Percentiles rank a stretch among this genome's conserved stretches.
These are phyloP conservation scores for Buphagus erythrorhynchus DNA, from an alignment of 2,797 vertebrate species.

Conservation along the genomic window DNA sequence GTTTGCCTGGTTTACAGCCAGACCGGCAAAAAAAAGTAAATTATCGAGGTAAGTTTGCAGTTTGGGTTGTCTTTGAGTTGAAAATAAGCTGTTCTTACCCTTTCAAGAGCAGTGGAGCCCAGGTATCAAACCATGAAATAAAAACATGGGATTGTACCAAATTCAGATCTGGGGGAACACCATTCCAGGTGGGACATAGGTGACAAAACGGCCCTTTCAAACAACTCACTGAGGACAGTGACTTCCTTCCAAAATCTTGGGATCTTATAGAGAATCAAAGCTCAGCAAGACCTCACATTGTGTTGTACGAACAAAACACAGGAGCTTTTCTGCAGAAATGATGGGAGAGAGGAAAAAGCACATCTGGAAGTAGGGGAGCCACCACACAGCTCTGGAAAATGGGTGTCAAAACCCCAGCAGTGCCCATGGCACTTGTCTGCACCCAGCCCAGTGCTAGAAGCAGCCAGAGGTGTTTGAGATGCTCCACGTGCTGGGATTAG, in stretches of 20 bases:
- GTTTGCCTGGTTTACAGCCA: not conserved
- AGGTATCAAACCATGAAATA: not conserved
- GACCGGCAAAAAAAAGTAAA: not conserved
- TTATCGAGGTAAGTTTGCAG: rapidly evolving
- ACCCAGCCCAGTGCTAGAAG: not conserved
- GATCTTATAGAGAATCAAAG: not conserved
- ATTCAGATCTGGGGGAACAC: not conserved
- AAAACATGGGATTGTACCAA: not conserved
- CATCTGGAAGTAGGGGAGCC: not conserved
- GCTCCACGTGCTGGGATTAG: rapidly evolving
- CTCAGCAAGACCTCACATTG: not conserved
- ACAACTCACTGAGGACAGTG: rapidly evolving
- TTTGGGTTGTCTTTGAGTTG: not conserved
- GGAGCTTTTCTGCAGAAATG: not conserved
- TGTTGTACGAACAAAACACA: not conserved
- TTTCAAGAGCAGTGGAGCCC: not conserved
- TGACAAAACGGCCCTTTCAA: rapidly evolving
- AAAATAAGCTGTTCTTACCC: not conserved
- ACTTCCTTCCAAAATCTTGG: not conserved
- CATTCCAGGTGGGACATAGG: not conserved
- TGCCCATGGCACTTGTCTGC: not conserved
- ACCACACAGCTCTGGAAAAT: not conserved
- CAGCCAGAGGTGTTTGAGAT: not conserved
- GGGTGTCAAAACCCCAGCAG: not conserved
- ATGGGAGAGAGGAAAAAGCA: not conserved